Evolutionary conservation across 2,113 vertebrate species (phyloP).

Genomic region (Cyphomyrus discorhynchus): DNA sequence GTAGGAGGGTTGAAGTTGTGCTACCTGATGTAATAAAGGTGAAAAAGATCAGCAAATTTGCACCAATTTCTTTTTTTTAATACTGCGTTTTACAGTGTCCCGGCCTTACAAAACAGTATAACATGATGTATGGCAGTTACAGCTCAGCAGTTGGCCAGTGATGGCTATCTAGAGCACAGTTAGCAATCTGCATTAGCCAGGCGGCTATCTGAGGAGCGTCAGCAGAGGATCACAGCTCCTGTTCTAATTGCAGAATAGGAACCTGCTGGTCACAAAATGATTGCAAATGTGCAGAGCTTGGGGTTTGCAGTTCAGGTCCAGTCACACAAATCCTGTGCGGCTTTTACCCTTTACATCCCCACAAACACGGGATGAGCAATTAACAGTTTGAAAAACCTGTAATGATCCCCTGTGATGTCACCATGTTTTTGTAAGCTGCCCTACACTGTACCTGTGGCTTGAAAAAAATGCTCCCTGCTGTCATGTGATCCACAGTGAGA

Average conservation of each 20-base stretch:
- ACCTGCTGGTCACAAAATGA: background rate
- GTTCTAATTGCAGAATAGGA: background rate
- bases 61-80: background rate
- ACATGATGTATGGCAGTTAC: background rate
- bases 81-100: background rate
- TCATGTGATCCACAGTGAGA: background rate
- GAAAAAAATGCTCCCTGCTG: background rate
- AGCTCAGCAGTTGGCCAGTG: background rate
- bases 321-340: background rate
- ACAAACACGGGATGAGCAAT: background rate
- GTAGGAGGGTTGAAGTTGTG: background rate
- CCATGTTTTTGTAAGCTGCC: background rate
- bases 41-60: background rate
- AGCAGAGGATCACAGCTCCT: background rate
- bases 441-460: background rate
- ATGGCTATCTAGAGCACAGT: background rate
- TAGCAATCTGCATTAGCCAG: background rate
- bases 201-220: background rate
- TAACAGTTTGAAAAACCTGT: background rate
- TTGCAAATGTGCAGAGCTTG: background rate
- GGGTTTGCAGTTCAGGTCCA: background rate
- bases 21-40: background rate
- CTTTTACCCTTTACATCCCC: background rate
- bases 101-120: background rate
- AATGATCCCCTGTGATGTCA: background rate